phyloP scores from a whole-genome alignment of 2,113 vertebrate genomes.

The Pelodiscus sinensis region DNA sequence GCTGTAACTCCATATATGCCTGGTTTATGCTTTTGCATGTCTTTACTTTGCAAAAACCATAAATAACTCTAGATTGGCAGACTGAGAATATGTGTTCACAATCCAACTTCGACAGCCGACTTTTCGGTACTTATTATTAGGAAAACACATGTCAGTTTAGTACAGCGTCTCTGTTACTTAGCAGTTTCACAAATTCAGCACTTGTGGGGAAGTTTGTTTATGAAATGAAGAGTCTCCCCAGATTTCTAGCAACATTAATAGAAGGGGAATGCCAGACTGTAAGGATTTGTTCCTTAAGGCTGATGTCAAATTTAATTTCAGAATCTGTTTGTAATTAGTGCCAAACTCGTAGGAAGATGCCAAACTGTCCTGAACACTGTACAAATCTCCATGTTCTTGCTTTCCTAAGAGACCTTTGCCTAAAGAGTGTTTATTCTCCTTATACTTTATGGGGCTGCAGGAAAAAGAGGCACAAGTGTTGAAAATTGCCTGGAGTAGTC shows the following conservation, averaged over 20 bases:
- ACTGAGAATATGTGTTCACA: too few species aligned
- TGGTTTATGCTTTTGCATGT: not conserved
- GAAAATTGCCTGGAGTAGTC: not conserved
- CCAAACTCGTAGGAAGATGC: not conserved
- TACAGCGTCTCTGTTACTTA: not conserved
- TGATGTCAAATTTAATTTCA: not conserved
- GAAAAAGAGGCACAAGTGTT: not conserved
- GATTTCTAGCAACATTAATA: not conserved
- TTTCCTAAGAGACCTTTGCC: not conserved
- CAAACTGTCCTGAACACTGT: not conserved
- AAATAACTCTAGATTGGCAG: not conserved
- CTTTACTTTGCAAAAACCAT: not conserved
- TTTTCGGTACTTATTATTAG: not conserved
- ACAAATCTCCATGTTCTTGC: not conserved
- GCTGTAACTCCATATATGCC: not conserved
- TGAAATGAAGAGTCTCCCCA: not conserved
- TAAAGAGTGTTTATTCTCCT: not conserved
- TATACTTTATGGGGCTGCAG: not conserved
- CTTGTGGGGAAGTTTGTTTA: not conserved
- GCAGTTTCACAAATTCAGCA: not conserved
- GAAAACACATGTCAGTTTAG: not conserved
- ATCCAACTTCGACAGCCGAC: not conserved
- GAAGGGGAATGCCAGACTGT: not conserved
- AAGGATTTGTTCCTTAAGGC: not conserved
- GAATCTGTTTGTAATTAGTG: not conserved